A percentile compares a stretch with the other conserved stretches of the same genome.
Evolutionary conservation across 2,113 vertebrate genomes (phyloP).

Genomic region (Stegostoma tigrinum): DNA sequence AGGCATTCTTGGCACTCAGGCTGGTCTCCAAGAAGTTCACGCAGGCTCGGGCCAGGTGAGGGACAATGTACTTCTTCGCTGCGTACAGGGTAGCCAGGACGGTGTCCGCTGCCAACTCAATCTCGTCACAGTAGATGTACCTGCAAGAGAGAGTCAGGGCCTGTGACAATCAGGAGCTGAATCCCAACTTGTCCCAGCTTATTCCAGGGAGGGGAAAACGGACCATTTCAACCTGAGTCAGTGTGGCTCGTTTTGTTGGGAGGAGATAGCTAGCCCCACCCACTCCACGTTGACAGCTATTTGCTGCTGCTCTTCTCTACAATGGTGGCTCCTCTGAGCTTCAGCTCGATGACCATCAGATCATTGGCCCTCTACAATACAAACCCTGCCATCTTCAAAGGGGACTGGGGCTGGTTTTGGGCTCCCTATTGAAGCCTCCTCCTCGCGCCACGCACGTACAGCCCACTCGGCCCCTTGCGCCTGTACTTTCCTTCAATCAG

Average conservation of each 20-base stretch:
- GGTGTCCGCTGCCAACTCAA: conserved; percentile 89
- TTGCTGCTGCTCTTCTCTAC: too few relatives aligned
- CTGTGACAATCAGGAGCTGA: neutral
- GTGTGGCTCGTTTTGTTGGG: too few relatives aligned
- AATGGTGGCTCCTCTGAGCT: too few relatives aligned
- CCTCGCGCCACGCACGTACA: neutral
- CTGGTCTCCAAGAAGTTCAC: conserved; percentile 97
- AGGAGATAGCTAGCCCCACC: too few relatives aligned
- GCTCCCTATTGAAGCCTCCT: neutral
- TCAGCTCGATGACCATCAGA: neutral
- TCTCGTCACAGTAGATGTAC: conserved; percentile 96
- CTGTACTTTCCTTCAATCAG: neutral
- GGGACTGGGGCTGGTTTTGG: neutral
- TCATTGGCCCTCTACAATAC: neutral
- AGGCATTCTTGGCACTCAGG: conserved; percentile 91
- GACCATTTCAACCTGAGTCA: too few relatives aligned
- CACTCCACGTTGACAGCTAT: neutral
- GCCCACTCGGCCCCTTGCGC: neutral
- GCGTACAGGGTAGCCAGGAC: conserved; percentile 92
- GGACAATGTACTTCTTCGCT: conserved; percentile 97
- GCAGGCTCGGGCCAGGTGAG: conserved; percentile 89
- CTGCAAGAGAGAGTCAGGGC: conserved; percentile 54
- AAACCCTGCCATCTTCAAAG: neutral
- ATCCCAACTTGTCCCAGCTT: too few relatives aligned
- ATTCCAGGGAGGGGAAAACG: too few relatives aligned